Base-by-base conservation (phyloP, 2,113 vertebrate species). In the Trematomus loennbergii region DNA sequence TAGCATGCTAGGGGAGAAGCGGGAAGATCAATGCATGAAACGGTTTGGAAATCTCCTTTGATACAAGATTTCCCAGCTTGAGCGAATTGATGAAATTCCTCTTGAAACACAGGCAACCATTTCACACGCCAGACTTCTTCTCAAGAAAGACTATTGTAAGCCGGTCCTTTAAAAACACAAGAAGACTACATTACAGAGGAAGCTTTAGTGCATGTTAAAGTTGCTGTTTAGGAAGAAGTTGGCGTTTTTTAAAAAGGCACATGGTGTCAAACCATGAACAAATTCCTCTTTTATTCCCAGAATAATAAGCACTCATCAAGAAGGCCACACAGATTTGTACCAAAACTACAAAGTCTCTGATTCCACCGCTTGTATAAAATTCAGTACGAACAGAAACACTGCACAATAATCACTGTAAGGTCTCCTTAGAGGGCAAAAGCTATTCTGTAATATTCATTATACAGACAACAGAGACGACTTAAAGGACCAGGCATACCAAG, bases 1-100 rank as follows among this genome's bases (percentile, higher is more conserved):
- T 93, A 93, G 92, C 90, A 94, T 94, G 88, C 93, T 88, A 64
- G 65, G 88, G 84, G 83, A 59, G 18, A 81, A 49, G 86, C 71
- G 63, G 80, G 11, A 69, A 91, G 92, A 94, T 94, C 91, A 93
- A 93, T 92, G 92, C 90, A 83, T 88, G 91, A 91, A 93, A 93
- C 91, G 45, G 87, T 92, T 91, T 93, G 90, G 92, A 93, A 93
- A 92, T 94, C 89, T 93, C 90, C 91, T 94, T 93, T 94, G 92
- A 93, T 93, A 91, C 88, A 57, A 91, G 91, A 93, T 93, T 93
- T 94, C 91, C 93, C 91, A 89, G 91, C 91, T 90, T 90, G 89
- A 87, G 87, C 76, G 73, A 85, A 93, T 93, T 93, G 93, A 94
- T 89, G 92, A 93, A 93, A 94, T 92, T 93, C 87, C 88, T 89